phyloP scores from a whole-genome alignment of 2,113 vertebrate genomes.

The Brachyhypopomus gauderio region DNA sequence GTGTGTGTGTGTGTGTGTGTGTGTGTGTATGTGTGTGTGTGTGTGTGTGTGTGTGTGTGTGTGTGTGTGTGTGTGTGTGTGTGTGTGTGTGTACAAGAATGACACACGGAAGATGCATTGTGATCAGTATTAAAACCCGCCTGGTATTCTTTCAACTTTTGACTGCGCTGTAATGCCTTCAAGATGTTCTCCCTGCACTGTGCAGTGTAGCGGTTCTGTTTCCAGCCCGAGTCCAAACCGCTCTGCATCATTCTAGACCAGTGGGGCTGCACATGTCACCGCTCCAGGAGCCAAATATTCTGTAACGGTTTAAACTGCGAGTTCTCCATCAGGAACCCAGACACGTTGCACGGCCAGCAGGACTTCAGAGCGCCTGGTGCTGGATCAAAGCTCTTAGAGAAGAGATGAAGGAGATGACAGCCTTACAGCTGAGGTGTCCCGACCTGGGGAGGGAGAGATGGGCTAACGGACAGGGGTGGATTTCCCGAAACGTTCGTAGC shows the following conservation, averaged over 20 bases:
- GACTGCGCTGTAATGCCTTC: conserved; percentile 62
- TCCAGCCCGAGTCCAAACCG: neutral
- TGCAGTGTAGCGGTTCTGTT: conserved; percentile 17
- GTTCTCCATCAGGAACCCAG: conserved; percentile 42
- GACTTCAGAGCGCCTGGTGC: conserved; percentile 47
- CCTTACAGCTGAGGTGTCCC: conserved; percentile 16
- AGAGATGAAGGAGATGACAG: conserved; percentile 32
- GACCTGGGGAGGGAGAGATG: neutral
- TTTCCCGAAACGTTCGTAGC: too few relatives aligned
- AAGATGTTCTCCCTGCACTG: conserved; percentile 57
- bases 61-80: conserved; percentile 25
- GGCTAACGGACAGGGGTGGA: conserved; percentile 14
- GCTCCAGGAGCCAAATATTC: conserved; percentile 48
- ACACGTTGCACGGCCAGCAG: conserved; percentile 51
- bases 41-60: neutral
- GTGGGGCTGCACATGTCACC: conserved; percentile 34
- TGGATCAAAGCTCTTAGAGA: conserved; percentile 40
- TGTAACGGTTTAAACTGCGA: conserved; percentile 55
- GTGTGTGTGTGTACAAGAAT: conserved; percentile 17
- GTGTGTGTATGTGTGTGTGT: too few relatives aligned
- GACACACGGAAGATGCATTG: conserved; percentile 38
- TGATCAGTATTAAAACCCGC: conserved; percentile 49
- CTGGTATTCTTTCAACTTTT: conserved; percentile 59
- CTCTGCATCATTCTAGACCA: conserved; percentile 4
- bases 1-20: conserved; percentile 22